Percentiles rank a stretch among this genome's conserved stretches.
These are phyloP conservation scores for Pelobates fuscus DNA, from an alignment of 2,113 vertebrate species.

Conservation along the genomic window DNA sequence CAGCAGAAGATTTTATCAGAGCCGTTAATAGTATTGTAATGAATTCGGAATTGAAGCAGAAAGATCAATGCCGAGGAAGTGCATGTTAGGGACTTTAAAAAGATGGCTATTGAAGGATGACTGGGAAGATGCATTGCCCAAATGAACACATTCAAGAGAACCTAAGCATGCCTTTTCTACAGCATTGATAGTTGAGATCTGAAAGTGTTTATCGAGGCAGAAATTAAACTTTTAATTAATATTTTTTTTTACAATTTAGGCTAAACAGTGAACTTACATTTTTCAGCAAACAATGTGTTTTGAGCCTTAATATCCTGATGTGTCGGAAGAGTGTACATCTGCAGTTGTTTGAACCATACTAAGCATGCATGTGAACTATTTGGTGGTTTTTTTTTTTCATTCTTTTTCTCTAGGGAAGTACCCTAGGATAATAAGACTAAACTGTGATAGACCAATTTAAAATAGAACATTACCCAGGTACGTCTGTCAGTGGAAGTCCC, in stretches of 20 bases:
- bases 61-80: constrained; percentile 65
- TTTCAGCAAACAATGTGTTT: no score
- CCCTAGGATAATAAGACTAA: no score
- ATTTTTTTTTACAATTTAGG: background rate
- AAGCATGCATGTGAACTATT: no score
- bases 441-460: no score
- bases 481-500: no score
- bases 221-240: constrained; percentile 12
- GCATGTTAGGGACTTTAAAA: constrained; percentile 56
- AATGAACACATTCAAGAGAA: constrained; percentile 15
- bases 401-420: no score
- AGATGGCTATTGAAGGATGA: constrained; percentile 41
- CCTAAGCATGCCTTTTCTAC: background rate
- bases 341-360: no score
- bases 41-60: constrained; percentile 54
- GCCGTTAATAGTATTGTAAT: constrained; percentile 59
- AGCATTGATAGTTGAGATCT: constrained; percentile 24
- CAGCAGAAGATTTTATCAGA: constrained; percentile 58
- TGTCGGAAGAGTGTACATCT: no score
- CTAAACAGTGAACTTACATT: no score
- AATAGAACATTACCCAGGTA: no score
- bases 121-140: constrained; percentile 12
- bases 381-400: no score
- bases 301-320: no score
- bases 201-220: constrained; percentile 15